These are phyloP conservation scores for Karalla daura DNA, from an alignment of 2,797 vertebrate species.

Conservation along the genomic window DNA sequence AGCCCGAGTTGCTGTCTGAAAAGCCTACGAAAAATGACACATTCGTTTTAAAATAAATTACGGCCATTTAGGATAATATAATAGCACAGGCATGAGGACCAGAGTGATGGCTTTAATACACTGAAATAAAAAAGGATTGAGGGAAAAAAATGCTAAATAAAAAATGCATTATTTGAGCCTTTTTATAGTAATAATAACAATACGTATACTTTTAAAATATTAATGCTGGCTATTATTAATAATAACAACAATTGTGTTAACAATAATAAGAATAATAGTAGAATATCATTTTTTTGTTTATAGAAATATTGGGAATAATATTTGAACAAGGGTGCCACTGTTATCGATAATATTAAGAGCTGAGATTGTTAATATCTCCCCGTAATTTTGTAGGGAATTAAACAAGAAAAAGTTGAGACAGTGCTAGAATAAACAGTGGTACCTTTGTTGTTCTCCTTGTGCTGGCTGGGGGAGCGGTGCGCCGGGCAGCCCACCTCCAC, in stretches of 20 bases:
- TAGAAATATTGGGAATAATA: neutral
- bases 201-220: no score
- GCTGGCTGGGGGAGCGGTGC: conserved; percentile 94
- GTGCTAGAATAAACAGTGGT: no score
- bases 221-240: neutral
- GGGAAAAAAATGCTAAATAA: no score
- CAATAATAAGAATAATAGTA: neutral
- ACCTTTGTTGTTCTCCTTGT: conserved; percentile 99
- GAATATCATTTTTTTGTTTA: no score
- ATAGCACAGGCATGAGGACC: no score
- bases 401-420: no score
- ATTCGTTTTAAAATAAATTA: neutral
- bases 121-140: no score
- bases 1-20: conserved; percentile 90
- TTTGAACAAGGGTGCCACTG: neutral
- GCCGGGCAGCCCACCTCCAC: conserved; percentile 97
- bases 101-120: no score
- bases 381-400: neutral
- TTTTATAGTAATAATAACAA: neutral
- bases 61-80: neutral
- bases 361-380: neutral
- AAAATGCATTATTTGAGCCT: no score
- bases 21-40: no score
- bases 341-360: neutral
- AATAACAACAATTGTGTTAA: neutral